These are phyloP conservation scores for Heteromormyrus szaboi DNA, from an alignment of 2,797 vertebrate species.

Conservation along the genomic window DNA sequence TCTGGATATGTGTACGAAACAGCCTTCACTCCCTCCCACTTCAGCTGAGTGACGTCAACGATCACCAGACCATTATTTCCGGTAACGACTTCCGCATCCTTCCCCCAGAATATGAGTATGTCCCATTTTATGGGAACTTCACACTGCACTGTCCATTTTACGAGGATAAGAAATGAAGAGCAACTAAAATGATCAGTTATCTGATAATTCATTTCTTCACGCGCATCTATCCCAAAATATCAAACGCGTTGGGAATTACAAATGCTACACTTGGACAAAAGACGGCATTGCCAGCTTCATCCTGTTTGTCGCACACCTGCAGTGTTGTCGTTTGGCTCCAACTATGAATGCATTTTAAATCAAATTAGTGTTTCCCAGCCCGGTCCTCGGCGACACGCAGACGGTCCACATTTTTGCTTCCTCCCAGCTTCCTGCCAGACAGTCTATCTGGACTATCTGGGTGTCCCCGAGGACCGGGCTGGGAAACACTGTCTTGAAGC, in stretches of 20 bases:
- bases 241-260: background rate
- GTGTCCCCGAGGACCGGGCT: background rate
- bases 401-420: background rate
- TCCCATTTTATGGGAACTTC: background rate
- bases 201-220: background rate
- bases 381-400: background rate
- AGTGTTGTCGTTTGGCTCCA: background rate
- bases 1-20: slow-evolving; percentile 26
- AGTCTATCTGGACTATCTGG: background rate
- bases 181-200: background rate
- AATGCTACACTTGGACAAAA: background rate
- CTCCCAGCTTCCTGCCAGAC: background rate
- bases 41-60: background rate
- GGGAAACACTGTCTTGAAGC: background rate
- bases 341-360: background rate
- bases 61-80: slow-evolving; percentile 54
- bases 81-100: slow-evolving; percentile 35
- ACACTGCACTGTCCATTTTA: background rate
- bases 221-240: background rate
- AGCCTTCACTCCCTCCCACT: slow-evolving; percentile 60
- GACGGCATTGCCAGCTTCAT: background rate
- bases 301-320: background rate
- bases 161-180: background rate
- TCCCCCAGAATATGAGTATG: background rate
- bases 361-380: background rate